Conservation (phyloP, 2,888 invertebrate species). For the Diaphora mendica region DNA sequence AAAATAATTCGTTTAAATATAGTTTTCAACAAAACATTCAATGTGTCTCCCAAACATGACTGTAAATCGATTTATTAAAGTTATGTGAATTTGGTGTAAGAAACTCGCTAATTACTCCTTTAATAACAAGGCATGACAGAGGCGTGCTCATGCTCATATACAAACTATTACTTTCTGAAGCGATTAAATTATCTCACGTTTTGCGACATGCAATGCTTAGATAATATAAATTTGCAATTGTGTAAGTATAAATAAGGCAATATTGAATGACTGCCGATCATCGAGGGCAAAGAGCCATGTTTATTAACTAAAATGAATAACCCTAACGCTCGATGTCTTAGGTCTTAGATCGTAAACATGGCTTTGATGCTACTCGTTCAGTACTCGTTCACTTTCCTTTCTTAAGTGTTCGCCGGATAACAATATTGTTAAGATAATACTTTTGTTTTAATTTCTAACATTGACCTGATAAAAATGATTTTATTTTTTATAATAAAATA, state of each 20-base stretch:
- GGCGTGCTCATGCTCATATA: too few species aligned
- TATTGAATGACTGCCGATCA: not conserved
- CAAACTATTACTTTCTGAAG: not conserved
- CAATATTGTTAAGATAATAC: not conserved
- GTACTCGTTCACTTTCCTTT: not conserved
- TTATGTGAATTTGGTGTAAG: too few species aligned
- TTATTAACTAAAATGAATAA: not conserved
- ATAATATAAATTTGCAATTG: not conserved
- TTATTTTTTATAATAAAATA: not conserved
- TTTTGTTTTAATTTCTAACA: not conserved
- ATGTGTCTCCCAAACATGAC: not conserved
- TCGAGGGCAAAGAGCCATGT: not conserved
- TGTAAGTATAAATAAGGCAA: not conserved
- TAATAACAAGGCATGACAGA: too few species aligned
- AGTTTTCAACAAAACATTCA: not conserved
- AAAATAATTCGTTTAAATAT: not conserved
- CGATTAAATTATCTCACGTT: not conserved
- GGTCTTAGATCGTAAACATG: not conserved
- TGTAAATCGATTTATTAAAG: too few species aligned
- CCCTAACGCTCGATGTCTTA: not conserved
- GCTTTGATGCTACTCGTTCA: not conserved
- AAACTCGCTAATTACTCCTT: too few species aligned
- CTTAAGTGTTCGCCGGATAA: not conserved
- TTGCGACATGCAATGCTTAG: not conserved
- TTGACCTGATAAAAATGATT: not conserved